These are phyloP conservation scores for Acanthis flammea DNA, from an alignment of 2,797 vertebrate species.

Conservation along the genomic window DNA sequence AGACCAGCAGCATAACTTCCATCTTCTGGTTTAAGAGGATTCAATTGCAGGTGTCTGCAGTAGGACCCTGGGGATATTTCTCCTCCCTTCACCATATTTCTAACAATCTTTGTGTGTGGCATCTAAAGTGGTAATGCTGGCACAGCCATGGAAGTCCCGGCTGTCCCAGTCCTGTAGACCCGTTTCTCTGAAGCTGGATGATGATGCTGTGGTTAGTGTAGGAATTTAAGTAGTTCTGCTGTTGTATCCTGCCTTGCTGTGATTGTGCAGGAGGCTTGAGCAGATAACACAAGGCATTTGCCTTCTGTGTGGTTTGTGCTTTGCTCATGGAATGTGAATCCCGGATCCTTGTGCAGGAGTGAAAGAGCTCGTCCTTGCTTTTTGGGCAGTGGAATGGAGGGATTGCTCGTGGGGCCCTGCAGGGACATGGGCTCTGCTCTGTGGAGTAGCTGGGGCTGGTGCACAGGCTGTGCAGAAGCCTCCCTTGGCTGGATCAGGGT, in stretches of 20 bases:
- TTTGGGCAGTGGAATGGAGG: not conserved
- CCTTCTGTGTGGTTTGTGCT: not conserved
- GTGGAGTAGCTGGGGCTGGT: not conserved
- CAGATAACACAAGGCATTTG: not conserved
- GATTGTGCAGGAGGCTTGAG: not conserved
- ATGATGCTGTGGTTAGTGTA: not conserved
- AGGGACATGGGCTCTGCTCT: not conserved
- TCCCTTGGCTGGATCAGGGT: not conserved
- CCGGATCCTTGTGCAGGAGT: accelerated
- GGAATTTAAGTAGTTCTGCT: not conserved
- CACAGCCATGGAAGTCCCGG: not conserved
- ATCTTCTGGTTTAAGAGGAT: not conserved
- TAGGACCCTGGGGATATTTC: not conserved
- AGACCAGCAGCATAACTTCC: constrained; percentile 18
- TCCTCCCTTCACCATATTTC: not conserved
- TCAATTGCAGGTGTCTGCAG: not conserved
- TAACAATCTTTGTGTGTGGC: not conserved
- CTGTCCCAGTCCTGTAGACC: not conserved
- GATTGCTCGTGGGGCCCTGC: not conserved
- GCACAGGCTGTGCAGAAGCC: not conserved
- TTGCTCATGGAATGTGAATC: not conserved
- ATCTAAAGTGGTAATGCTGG: not conserved
- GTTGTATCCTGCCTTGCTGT: not conserved
- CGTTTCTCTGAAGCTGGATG: not conserved
- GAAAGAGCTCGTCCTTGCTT: accelerated